Evolutionary conservation across 2,113 vertebrate species (phyloP), one percentile per base, ranked within the genome.

Genomic region (Rhabdornis inornatus): DNA sequence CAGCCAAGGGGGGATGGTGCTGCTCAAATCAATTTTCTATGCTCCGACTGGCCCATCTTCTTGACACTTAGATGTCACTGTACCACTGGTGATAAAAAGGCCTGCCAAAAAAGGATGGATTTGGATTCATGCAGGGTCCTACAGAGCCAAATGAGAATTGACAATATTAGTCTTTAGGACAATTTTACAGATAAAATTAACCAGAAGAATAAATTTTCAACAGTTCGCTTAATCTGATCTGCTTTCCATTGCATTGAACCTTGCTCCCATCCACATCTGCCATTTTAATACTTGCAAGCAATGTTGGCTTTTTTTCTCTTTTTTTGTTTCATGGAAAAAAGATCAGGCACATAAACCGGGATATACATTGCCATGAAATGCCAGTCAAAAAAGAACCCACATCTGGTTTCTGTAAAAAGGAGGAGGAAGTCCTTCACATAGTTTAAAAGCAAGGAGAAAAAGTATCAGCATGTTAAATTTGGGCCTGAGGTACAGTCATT

Each of bases 161-260:
- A 96, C 97, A 88, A 74, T 97, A 92, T 94, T 95, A 95, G 91
- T 94, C 96, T 95, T 81, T 83, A 84, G 84, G 85, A 96, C 93
- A 89, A 95, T 97, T 97, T 95, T 94, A 91, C 95, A 91, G 91
- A 95, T 89, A 96, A 84, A 90, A 97, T 97, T 96, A 87, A 97
- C 88, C 94, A 96, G 95, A 95, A 91, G 65, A 84, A 95, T 94
- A 94, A 80, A 96, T 96, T 97, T 97, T 95, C 88, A 96, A 94
- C 87, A 52, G 87, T 85, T 92, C 84, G 2, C 59, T 78, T 94
- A 90, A 79, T 96, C 88, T 96, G 72, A 94, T 94, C 90, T 93
- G 31, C 69, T 84, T 95, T 75, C 72, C 83, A 33, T 68, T 93
- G 70, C 86, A 50, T 17, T 72, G 83, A 76, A 84, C 94, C 68